Conservation (phyloP, 2,797 vertebrate genomes). For the Distichodus sexfasciatus region DNA sequence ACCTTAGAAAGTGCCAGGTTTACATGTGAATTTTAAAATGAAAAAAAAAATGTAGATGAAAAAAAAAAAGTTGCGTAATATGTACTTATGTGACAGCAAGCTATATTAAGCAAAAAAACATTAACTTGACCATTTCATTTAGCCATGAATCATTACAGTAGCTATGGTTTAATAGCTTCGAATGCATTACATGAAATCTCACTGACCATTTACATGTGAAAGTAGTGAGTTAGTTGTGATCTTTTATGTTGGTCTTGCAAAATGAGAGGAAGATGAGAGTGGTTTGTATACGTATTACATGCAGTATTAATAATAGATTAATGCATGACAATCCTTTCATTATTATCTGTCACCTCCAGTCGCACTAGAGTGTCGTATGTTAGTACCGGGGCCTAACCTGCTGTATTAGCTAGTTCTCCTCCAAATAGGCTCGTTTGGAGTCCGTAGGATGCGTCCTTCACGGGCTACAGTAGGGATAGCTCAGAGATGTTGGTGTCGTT, state of each 20-base stretch:
- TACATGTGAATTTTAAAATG: constrained; percentile 47
- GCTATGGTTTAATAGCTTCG: constrained; percentile 25
- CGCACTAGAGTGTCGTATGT: constrained; percentile 58
- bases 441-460: constrained; percentile 31
- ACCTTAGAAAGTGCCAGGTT: constrained; percentile 48
- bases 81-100: constrained; percentile 57
- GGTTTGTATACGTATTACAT: constrained; percentile 15
- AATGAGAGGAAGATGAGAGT: background rate
- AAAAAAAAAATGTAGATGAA: constrained; percentile 39
- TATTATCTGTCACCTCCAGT: constrained; percentile 58
- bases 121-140: constrained; percentile 44
- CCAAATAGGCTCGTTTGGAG: constrained; percentile 32
- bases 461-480: constrained; percentile 35
- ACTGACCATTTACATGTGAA: background rate
- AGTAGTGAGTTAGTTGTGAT: background rate
- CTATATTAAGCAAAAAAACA: constrained; percentile 57
- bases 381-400: constrained; percentile 1
- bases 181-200: constrained; percentile 2
- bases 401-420: constrained; percentile 26
- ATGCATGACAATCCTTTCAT: constrained; percentile 85
- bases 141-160: constrained; percentile 16
- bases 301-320: constrained; percentile 70
- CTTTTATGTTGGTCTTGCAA: background rate
- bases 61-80: constrained; percentile 50
- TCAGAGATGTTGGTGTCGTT: constrained; percentile 45